These are phyloP conservation scores for Arvicanthis niloticus DNA, from an alignment of 2,113 vertebrate species.

Conservation along the genomic window DNA sequence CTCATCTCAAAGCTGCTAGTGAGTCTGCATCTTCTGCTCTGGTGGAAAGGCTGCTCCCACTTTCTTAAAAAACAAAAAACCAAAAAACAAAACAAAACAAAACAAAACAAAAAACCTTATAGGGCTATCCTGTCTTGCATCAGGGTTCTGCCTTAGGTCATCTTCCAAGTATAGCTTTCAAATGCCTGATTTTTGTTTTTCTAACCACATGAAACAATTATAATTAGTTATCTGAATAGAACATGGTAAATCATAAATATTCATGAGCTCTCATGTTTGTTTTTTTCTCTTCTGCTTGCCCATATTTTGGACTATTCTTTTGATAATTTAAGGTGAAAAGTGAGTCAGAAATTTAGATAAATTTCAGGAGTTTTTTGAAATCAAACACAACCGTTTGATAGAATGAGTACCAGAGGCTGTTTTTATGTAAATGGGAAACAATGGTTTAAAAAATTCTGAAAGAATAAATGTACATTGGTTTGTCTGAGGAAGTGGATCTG, in stretches of 20 bases:
- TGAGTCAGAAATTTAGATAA: background rate
- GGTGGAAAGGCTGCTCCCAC: background rate
- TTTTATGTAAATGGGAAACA: background rate
- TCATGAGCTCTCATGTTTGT: background rate
- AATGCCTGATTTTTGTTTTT: background rate
- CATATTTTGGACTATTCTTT: background rate
- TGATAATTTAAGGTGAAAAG: background rate
- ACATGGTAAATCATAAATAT: background rate
- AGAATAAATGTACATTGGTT: background rate
- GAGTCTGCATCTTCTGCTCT: background rate
- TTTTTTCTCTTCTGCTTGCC: background rate
- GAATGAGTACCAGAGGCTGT: background rate
- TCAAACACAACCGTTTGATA: too few relatives aligned
- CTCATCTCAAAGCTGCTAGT: background rate
- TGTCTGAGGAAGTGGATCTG: background rate
- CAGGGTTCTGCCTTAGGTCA: background rate
- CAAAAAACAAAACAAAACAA: too few relatives aligned
- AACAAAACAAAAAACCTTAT: too few relatives aligned
- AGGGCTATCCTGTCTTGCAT: fast-evolving
- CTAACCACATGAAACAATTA: background rate
- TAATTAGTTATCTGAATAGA: background rate
- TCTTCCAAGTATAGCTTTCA: background rate
- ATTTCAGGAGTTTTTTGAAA: fast-evolving
- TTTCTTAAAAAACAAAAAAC: too few relatives aligned
- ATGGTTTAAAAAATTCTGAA: background rate